Evolutionary conservation across 2,797 vertebrate genomes (phyloP), one percentile per base, ranked within the genome.

Genomic region (Falco berigora): DNA sequence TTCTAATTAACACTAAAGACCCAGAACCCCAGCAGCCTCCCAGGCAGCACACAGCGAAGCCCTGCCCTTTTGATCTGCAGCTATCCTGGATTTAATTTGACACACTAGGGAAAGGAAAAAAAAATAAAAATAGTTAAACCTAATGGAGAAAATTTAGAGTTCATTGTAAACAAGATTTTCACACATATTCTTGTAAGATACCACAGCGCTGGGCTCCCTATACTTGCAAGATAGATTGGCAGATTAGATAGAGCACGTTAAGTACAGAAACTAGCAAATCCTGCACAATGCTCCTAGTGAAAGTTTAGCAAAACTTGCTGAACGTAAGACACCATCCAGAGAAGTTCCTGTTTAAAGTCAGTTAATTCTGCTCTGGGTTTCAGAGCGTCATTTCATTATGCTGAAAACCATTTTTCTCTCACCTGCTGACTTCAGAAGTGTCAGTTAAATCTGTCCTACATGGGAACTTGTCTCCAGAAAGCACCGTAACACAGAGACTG

Each of bases 111-210:
- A 78, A 85, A 77, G 17, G 11, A 20, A 18, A 49, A 74, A 74
- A 55, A 47, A 40, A 32, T 21, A 28, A 71, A 78, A 21, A 53
- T 22, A 58, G 61, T 44, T 56, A n/a, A 74, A 82, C 16, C 53
- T 4, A 40, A 73, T 4, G 38, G 58, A 94, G 91, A 95, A 96
- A 91, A 92, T 1, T 22, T 8, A 13, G 71, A 90, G 92, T 64
- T 78, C 9, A 23, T 69, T 92, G 87, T 94, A 88, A 96, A 86
- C 78, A 94, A 75, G 72, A 47, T 84, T 91, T 95, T 94, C 94
- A 88, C 82, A 91, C 21, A 1, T 87, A 67, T 34, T 83, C 71
- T 74, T 71, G 1, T 15, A 53, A 80, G 85, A 75, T 23, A 86
- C 62, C 79, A 22, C 89, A 84, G 82, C 3, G 61, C 53, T 75